Base-by-base conservation (phyloP, 2,888 invertebrate genomes). In the Isotomurus palustris region DNA sequence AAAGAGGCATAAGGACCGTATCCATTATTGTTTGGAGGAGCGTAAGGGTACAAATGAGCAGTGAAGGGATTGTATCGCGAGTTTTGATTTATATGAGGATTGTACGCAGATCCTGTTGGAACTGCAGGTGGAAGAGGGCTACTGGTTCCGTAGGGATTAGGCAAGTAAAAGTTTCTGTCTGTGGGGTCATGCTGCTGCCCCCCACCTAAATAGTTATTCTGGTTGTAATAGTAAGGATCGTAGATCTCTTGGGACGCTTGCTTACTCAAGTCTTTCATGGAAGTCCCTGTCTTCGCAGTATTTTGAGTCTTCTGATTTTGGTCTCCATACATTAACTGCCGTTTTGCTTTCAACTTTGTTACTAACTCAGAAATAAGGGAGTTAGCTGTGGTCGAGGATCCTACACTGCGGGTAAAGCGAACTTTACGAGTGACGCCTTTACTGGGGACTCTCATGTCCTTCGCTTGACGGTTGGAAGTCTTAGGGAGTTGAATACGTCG, bases 1-100 rank as follows among this genome's bases (percentile, higher is more conserved):
- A 64, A 70, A 8, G 69, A 68, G 25, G 66, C 67, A 51, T 67
- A 60, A 19, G 67, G 52, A 1, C 60, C 62, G n/a, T n/a, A n/a
- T n/a, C n/a, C n/a, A n/a, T n/a, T n/a, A n/a, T n/a, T n/a, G n/a
- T n/a, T n/a, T n/a, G n/a, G n/a, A n/a, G n/a, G n/a, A n/a, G n/a
- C n/a, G n/a, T n/a, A n/a, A n/a, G n/a, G n/a, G n/a, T n/a, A n/a
- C n/a, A n/a, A n/a, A n/a, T n/a, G n/a, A n/a, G n/a, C n/a, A n/a
- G n/a, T n/a, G n/a, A n/a, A n/a, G n/a, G n/a, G 17, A 5, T 24
- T 24, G 19, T 43, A 43, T 17, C 43, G 3, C 3, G 22, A 4
- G 43, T 43, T 19, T 40, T 40, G 40, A 17, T 14, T 14, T 14
- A 14, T 8, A 17, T 8, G 17, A 17, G 40, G 40, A 40, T 40